Evolutionary conservation across 1,140 invertebrate species (phyloP), one percentile per base, ranked within the genome.

Genomic region (Pseudomyrmex gracilis): DNA sequence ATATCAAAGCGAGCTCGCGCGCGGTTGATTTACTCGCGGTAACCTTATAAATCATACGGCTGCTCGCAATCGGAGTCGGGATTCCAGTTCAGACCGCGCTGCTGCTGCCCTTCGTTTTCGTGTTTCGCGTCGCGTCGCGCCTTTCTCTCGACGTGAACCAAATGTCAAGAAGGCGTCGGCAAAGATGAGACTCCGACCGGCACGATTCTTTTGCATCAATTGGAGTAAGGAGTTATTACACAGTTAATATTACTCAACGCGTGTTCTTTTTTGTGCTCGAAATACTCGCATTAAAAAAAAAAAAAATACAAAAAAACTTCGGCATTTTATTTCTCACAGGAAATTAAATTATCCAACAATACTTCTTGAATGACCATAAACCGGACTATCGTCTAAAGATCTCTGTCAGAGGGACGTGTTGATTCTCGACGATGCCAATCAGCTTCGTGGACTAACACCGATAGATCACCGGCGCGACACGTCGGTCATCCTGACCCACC

Each of bases 101-200:
- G 24, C 15, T 15, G 60, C 71, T 51, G 64, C 68, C 57, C 64
- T 64, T 47, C 76, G 55, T 63, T 63, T 74, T 74, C 85, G 85
- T 80, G 73, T 84, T 74, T 86, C 73, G 83, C 85, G 74, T 85
- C 74, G 85, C 73, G 84, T 60, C 73, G 86, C 82, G 61, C 88
- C 87, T 89, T 87, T 84, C 84, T 58, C 82, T 73, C 67, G 47
- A 57, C 60, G 64, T 57, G 63, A 73, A 63, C 58, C 61, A 87
- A 87, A 87, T 87, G 86, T 87, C 85, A 87, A 77, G 34, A 34
- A 74, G 74, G 66, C 34, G 34, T 49, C 22, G 43, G 43, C 43
- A 22, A 83, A 84, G 17, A 22, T 17, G 34, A 53, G 53, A 49
- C 43, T 51, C 63, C 63, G 76, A 78, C 73, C 10, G 24, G 61